Percentiles rank a stretch among this genome's conserved stretches.
phyloP scores from a whole-genome alignment of 2,888 invertebrate genomes.

The Netelia melanura region DNA sequence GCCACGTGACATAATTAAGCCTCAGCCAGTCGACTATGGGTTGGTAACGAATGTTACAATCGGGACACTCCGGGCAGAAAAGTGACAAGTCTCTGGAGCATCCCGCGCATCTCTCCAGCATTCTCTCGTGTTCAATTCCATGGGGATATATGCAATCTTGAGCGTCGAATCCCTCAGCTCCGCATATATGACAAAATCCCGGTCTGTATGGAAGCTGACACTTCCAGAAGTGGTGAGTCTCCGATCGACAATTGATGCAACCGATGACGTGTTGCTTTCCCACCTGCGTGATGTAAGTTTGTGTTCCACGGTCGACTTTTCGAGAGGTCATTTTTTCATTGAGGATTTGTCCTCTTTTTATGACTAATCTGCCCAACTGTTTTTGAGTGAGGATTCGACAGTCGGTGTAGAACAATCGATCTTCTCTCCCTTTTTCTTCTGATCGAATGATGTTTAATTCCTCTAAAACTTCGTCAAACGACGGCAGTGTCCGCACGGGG shows the following conservation, averaged over 20 bases:
- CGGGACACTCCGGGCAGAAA: slow-evolving; percentile 49
- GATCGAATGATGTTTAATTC: not conserved
- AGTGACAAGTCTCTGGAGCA: slow-evolving; percentile 20
- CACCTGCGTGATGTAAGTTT: slow-evolving; percentile 42
- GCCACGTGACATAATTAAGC: slow-evolving; percentile 40
- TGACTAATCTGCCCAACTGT: slow-evolving; percentile 23
- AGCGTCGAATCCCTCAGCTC: too few relatives aligned
- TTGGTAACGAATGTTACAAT: slow-evolving; percentile 46
- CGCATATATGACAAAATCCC: slow-evolving; percentile 30
- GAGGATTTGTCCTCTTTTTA: slow-evolving; percentile 37
- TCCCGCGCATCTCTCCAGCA: slow-evolving; percentile 27
- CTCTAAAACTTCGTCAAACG: slow-evolving; percentile 5
- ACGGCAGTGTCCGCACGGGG: not conserved
- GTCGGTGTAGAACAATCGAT: slow-evolving; percentile 20
- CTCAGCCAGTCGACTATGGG: slow-evolving; percentile 42
- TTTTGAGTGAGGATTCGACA: slow-evolving; percentile 35
- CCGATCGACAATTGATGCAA: slow-evolving; percentile 51
- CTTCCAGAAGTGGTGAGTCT: slow-evolving; percentile 23
- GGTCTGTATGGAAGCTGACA: slow-evolving; percentile 45
- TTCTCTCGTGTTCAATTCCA: not conserved
- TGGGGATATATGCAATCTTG: too few relatives aligned
- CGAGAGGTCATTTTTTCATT: slow-evolving; percentile 15
- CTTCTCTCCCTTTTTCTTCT: not conserved
- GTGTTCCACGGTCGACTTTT: slow-evolving; percentile 46
- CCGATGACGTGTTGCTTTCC: slow-evolving; percentile 34